phyloP scores from a whole-genome alignment of 1,140 invertebrate genomes.

The Aethina tumida region DNA sequence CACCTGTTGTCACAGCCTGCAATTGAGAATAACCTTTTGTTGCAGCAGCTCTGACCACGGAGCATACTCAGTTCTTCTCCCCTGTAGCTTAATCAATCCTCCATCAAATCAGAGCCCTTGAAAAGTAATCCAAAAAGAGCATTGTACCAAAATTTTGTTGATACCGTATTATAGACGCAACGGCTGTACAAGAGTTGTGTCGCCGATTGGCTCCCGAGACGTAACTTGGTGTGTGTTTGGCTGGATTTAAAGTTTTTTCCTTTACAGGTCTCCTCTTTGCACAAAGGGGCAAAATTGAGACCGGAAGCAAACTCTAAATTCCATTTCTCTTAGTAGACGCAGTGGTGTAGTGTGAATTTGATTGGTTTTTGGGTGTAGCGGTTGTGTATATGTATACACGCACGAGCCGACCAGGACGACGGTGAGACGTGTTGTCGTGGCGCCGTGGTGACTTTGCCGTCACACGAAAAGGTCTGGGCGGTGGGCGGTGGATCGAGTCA shows the following conservation, averaged over 20 bases:
- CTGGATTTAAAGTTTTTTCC: slow-evolving; percentile 40
- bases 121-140: slow-evolving; percentile 1
- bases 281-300: slow-evolving; percentile 59
- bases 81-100: slow-evolving; percentile 26
- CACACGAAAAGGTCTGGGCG: no score
- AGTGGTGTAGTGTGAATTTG: slow-evolving; percentile 16
- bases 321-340: slow-evolving; percentile 19
- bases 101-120: neutral
- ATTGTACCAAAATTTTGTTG: slow-evolving; percentile 1
- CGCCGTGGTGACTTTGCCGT: no score
- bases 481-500: no score
- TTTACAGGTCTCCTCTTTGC: slow-evolving; percentile 82
- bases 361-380: slow-evolving; percentile 17
- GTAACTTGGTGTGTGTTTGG: slow-evolving; percentile 27
- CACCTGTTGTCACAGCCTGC: slow-evolving; percentile 35
- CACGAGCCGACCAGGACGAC: slow-evolving; percentile 5
- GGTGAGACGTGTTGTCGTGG: no score
- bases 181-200: no score
- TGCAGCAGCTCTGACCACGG: slow-evolving; percentile 36
- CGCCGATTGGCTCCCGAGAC: slow-evolving; percentile 24
- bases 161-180: slow-evolving; percentile 1
- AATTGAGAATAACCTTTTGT: slow-evolving; percentile 34
- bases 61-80: slow-evolving; percentile 29
- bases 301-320: slow-evolving; percentile 24
- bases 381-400: slow-evolving; percentile 4